Percentiles rank a stretch among this genome's conserved stretches.
These are phyloP conservation scores for Caloenas nicobarica DNA, from an alignment of 2,113 vertebrate genomes.

Conservation along the genomic window DNA sequence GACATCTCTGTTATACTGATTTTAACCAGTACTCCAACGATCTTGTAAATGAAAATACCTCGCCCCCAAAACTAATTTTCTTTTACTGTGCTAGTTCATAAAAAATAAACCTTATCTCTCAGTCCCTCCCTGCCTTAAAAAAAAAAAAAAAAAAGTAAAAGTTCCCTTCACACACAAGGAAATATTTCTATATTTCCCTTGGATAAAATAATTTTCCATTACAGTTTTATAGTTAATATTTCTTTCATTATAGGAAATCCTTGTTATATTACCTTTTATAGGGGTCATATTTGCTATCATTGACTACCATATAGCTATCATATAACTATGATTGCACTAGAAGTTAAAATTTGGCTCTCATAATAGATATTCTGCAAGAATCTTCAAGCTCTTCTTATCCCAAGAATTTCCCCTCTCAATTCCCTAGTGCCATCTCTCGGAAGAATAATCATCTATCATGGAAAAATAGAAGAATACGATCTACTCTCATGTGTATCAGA, in stretches of 20 bases:
- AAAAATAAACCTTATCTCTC: neutral
- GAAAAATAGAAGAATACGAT: neutral
- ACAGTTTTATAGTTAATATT: slow-evolving; percentile 42
- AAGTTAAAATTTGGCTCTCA: neutral
- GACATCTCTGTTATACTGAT: neutral
- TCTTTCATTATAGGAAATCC: slow-evolving; percentile 62
- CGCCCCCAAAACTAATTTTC: neutral
- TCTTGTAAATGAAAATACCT: slow-evolving; percentile 25
- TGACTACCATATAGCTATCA: neutral
- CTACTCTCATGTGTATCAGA: neutral
- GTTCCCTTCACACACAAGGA: neutral
- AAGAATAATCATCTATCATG: slow-evolving; percentile 20
- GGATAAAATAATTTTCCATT: neutral
- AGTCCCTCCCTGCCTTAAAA: neutral
- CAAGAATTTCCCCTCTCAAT: neutral
- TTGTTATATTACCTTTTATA: slow-evolving; percentile 5
- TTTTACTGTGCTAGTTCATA: neutral
- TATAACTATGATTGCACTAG: neutral
- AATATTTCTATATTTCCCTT: neutral
- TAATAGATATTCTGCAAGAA: neutral
- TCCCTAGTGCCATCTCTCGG: neutral
- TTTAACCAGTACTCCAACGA: neutral
- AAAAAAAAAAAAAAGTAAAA: neutral
- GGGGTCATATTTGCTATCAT: neutral
- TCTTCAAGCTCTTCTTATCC: neutral